These are phyloP conservation scores for Lutraria lutraria DNA, from an alignment of 2,888 invertebrate genomes.

Conservation along the genomic window DNA sequence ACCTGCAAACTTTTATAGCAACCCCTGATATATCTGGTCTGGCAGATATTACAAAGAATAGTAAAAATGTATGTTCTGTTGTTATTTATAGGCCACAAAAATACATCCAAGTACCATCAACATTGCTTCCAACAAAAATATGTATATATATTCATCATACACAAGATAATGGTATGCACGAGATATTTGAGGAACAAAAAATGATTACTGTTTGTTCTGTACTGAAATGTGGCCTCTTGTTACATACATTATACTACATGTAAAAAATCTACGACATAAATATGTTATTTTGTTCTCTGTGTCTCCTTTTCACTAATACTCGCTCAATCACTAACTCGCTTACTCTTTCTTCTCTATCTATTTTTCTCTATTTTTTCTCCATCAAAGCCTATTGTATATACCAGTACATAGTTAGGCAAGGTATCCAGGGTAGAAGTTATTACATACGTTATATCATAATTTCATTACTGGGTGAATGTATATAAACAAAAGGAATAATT, in stretches of 20 bases:
- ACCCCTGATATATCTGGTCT: neutral
- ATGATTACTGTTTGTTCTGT: conserved; percentile 3
- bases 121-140: neutral
- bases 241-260: neutral
- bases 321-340: no score
- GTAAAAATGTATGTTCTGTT: conserved; percentile 17
- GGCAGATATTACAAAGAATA: neutral
- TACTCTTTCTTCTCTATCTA: no score
- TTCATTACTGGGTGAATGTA: neutral
- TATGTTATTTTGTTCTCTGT: neutral
- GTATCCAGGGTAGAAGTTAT: neutral
- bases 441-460: neutral
- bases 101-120: neutral
- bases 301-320: neutral
- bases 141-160: neutral
- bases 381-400: neutral
- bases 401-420: neutral
- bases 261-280: conserved; percentile 9
- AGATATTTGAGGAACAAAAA: neutral
- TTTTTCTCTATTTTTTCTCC: no score
- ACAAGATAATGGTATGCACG: neutral
- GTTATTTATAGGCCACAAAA: conserved; percentile 20
- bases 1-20: neutral
- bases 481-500: conserved; percentile 9
- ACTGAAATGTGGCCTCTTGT: neutral